phyloP scores from a whole-genome alignment of 2,113 vertebrate genomes.

The Odontesthes bonariensis region DNA sequence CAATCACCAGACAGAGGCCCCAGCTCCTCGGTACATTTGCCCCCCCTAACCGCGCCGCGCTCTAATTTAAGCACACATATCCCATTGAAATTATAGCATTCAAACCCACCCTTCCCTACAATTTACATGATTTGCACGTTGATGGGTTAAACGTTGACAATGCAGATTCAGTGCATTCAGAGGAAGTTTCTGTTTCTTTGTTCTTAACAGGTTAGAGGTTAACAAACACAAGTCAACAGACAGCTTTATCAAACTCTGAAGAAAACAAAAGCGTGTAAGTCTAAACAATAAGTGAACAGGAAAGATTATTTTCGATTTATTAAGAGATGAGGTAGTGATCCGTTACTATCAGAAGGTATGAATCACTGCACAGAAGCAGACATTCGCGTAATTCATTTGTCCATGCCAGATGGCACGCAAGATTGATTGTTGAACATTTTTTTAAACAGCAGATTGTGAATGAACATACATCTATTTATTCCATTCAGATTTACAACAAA shows the following conservation, averaged over 20 bases:
- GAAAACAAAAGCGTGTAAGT: background rate
- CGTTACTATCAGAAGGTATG: background rate
- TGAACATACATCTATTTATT: background rate
- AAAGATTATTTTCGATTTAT: background rate
- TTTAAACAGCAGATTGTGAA: background rate
- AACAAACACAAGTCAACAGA: constrained; percentile 5
- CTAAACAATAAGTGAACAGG: background rate
- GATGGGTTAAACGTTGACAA: constrained; percentile 72
- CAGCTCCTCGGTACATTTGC: constrained; percentile 69
- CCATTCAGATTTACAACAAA: constrained; percentile 1
- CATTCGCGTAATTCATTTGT: background rate
- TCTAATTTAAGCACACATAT: constrained; percentile 84
- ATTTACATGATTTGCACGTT: constrained; percentile 77
- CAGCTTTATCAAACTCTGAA: background rate
- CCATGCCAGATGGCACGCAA: background rate
- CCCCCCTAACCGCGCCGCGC: constrained; percentile 79
- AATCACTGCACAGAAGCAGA: background rate
- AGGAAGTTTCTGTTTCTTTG: constrained; percentile 40
- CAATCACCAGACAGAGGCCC: constrained; percentile 73
- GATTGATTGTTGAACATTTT: constrained; percentile 1
- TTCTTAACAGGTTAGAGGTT: constrained; percentile 25
- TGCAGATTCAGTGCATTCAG: constrained; percentile 56
- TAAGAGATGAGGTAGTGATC: background rate
- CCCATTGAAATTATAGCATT: constrained; percentile 83
- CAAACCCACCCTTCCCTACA: constrained; percentile 82